These are phyloP conservation scores for Scortum barcoo DNA, from an alignment of 2,113 vertebrate genomes.

Conservation along the genomic window DNA sequence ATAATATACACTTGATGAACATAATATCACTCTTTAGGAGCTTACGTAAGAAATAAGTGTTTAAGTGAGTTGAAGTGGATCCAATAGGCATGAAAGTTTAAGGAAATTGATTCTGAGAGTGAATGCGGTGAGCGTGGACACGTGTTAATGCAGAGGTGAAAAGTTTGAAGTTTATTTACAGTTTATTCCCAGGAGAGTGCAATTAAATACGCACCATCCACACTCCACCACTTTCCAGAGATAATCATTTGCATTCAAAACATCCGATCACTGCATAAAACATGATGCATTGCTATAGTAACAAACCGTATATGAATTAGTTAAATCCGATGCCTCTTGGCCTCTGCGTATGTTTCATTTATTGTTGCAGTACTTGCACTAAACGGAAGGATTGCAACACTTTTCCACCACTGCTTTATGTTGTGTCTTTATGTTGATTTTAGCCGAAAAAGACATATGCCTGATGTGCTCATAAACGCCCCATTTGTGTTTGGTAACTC, in stretches of 20 bases:
- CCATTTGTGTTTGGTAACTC: constrained; percentile 28
- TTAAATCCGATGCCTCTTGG: neutral
- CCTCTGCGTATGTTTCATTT: constrained; percentile 1
- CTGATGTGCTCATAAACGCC: constrained; percentile 38
- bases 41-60: neutral
- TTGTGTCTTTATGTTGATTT: constrained; percentile 16
- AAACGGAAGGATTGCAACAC: neutral
- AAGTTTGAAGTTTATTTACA: neutral
- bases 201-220: constrained; percentile 3
- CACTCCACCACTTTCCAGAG: neutral
- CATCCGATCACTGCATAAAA: constrained; percentile 18
- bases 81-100: neutral
- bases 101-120: neutral
- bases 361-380: neutral
- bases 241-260: constrained; percentile 27
- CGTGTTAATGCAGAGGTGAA: neutral
- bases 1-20: neutral
- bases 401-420: neutral
- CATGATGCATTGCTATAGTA: constrained; percentile 14
- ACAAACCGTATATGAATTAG: neutral
- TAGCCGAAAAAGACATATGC: constrained; percentile 10
- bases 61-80: neutral
- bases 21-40: neutral
- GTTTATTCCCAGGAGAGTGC: neutral
- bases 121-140: neutral